Percentiles rank a stretch among this genome's conserved stretches.
phyloP scores from a whole-genome alignment of 2,888 invertebrate genomes.

The Caenorhabditis sp. region DNA sequence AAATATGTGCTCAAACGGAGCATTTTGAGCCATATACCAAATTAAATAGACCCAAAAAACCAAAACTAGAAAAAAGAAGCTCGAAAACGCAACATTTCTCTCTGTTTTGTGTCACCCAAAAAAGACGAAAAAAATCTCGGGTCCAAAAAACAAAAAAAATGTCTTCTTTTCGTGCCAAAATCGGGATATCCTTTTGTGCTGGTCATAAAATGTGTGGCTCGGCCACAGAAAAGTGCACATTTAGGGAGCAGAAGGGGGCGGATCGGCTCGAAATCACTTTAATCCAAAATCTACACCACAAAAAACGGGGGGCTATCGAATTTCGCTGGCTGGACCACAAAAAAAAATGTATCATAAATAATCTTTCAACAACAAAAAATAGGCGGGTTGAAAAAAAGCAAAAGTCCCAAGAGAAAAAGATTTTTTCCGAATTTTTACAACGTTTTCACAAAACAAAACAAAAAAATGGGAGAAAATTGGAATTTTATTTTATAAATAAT shows the following conservation, averaged over 20 bases:
- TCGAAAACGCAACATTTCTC: slow-evolving; percentile 1
- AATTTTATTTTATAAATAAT: slow-evolving; percentile 1
- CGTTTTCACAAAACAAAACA: no score
- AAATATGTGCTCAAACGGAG: no score
- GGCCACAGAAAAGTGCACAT: neutral
- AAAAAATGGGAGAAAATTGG: slow-evolving; percentile 5
- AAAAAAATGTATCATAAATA: no score
- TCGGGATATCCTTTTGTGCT: slow-evolving; percentile 3
- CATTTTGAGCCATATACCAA: no score
- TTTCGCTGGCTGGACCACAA: no score
- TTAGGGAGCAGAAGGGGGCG: neutral
- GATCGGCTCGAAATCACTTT: no score
- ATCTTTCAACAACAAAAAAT: neutral
- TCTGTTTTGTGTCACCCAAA: slow-evolving; percentile 2
- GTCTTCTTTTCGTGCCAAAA: neutral
- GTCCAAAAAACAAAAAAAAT: slow-evolving; percentile 9
- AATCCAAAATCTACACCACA: no score
- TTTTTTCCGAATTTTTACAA: neutral
- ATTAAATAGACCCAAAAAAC: neutral
- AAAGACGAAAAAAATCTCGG: slow-evolving; percentile 8
- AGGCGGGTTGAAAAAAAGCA: neutral
- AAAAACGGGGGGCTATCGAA: no score
- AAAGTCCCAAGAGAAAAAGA: neutral
- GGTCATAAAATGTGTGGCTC: neutral
- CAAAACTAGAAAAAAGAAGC: slow-evolving; percentile 1